Conservation (phyloP, 2,888 invertebrate genomes). For the Branchellion lobata region DNA sequence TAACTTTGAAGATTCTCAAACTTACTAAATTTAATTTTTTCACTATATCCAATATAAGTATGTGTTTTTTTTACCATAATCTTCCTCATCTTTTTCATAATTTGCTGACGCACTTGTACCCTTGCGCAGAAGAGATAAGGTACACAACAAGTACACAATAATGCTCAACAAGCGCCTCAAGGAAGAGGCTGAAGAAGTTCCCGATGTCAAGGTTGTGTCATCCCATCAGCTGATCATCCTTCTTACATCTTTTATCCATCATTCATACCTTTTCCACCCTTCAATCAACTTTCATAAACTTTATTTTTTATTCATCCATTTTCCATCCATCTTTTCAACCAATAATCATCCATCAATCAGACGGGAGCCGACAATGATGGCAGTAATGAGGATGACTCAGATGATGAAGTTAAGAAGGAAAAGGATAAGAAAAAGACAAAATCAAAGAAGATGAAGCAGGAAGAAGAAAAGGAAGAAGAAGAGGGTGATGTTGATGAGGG, state of each 20-base stretch:
- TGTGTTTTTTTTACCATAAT: neutral
- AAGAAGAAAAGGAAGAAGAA: slow-evolving; percentile 21
- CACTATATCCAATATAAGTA: neutral
- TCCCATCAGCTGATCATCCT: too few relatives aligned
- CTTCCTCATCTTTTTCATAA: too few relatives aligned
- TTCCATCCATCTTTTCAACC: neutral
- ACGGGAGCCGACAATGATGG: neutral
- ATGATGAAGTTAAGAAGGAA: neutral
- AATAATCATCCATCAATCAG: neutral
- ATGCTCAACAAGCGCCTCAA: slow-evolving; percentile 69
- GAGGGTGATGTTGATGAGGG: slow-evolving; percentile 64
- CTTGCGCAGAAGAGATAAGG: slow-evolving; percentile 86
- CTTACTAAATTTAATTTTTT: neutral
- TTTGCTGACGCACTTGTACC: too few relatives aligned
- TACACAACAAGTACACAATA: slow-evolving; percentile 89
- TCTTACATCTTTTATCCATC: too few relatives aligned
- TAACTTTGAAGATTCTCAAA: too few relatives aligned
- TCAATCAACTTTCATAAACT: neutral
- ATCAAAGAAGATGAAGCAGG: slow-evolving; percentile 60
- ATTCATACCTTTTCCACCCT: neutral
- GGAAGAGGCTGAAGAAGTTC: slow-evolving; percentile 1
- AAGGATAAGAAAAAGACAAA: slow-evolving; percentile 47
- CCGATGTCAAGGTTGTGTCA: neutral
- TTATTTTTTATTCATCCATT: neutral
- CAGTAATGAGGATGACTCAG: neutral